phyloP scores from a whole-genome alignment of 1,140 invertebrate species.

The Aphidius gifuensis region DNA sequence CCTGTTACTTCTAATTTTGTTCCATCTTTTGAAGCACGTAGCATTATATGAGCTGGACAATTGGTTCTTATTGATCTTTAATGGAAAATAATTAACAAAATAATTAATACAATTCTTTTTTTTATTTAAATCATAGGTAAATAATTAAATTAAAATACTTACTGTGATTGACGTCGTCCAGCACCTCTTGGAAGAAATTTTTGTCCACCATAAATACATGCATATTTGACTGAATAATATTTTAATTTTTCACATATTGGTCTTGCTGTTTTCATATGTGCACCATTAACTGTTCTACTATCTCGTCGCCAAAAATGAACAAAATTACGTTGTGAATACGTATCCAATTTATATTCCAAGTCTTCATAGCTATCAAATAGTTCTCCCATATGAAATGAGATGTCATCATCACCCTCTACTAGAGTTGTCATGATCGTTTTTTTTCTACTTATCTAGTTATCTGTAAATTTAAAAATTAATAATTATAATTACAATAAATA shows the following conservation, averaged over 20 bases:
- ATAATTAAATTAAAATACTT: conserved; percentile 23
- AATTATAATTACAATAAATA: not conserved
- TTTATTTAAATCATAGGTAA: too few species aligned
- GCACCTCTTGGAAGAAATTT: conserved; percentile 50
- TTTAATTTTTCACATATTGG: conserved; percentile 49
- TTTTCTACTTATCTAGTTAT: conserved; percentile 23
- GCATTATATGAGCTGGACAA: conserved; percentile 54
- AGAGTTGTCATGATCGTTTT: conserved; percentile 33
- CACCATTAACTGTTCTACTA: conserved; percentile 51
- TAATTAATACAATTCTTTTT: too few species aligned
- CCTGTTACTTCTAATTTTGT: conserved; percentile 54
- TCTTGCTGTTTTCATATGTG: conserved; percentile 53
- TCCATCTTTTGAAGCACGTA: conserved; percentile 53
- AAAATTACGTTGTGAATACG: conserved; percentile 46
- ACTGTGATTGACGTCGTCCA: conserved; percentile 50
- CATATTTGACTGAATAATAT: conserved; percentile 55
- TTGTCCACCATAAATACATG: conserved; percentile 54
- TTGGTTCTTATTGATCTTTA: conserved; percentile 50
- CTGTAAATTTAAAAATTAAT: conserved; percentile 18
- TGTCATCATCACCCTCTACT: conserved; percentile 33
- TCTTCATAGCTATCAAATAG: conserved; percentile 52
- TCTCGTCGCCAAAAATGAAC: conserved; percentile 54
- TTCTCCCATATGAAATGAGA: conserved; percentile 48
- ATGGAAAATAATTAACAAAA: conserved; percentile 12
- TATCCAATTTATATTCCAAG: conserved; percentile 45